Evolutionary conservation across 2,797 vertebrate species (phyloP).

Genomic region (Novumbra hubbsi): DNA sequence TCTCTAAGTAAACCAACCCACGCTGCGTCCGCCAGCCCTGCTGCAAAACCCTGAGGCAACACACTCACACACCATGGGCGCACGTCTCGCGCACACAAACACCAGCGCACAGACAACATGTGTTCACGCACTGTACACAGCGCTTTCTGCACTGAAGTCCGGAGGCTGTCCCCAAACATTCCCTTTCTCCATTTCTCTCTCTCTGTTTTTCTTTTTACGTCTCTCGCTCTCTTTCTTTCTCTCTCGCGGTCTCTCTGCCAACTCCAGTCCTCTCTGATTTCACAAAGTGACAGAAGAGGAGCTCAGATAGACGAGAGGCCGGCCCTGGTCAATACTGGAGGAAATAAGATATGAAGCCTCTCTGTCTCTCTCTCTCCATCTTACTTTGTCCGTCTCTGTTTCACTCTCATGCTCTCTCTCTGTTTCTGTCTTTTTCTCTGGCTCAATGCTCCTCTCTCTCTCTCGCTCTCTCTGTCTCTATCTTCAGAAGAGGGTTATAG

Average conservation of each 20-base stretch:
- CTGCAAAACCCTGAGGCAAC: neutral
- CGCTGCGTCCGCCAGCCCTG: neutral
- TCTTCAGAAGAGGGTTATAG: constrained; percentile 16
- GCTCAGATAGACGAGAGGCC: constrained; percentile 66
- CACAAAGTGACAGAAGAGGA: constrained; percentile 72
- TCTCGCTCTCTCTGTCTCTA: constrained; percentile 1
- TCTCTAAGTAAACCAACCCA: constrained; percentile 58
- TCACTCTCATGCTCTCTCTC: too few species aligned
- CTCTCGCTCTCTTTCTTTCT: constrained; percentile 20
- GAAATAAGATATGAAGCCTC: constrained; percentile 63
- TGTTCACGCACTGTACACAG: constrained; percentile 6
- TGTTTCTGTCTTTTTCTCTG: neutral
- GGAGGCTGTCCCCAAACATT: neutral
- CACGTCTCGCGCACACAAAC: neutral
- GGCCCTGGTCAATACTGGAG: constrained; percentile 67
- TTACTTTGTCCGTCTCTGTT: neutral
- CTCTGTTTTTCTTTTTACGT: neutral
- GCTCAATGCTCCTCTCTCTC: neutral
- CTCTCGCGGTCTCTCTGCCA: constrained; percentile 40
- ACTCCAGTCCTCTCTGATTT: constrained; percentile 69
- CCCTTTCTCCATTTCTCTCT: neutral
- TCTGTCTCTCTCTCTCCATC: constrained; percentile 19
- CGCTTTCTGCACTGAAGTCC: constrained; percentile 47
- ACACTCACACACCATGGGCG: neutral
- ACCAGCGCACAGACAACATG: constrained; percentile 24